Conservation (phyloP, 2,113 vertebrate genomes). For the Ceyx margarethae region DNA sequence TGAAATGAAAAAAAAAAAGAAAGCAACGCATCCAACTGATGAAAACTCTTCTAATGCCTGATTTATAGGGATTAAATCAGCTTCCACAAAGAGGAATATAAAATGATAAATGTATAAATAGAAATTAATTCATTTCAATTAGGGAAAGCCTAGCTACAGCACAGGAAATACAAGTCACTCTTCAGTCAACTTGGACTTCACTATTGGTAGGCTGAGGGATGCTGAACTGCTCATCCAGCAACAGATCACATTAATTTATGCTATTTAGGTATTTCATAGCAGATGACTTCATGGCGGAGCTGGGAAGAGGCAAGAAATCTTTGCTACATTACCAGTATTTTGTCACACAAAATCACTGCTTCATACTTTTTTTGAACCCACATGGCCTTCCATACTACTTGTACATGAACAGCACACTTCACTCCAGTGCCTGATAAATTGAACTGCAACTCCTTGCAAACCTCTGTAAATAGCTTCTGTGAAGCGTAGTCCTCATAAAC, state of each 20-base stretch:
- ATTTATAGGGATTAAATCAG: background rate
- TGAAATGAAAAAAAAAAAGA: background rate
- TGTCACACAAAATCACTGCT: background rate
- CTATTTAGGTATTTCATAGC: background rate
- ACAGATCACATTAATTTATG: accelerated
- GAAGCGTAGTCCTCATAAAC: background rate
- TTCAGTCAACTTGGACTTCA: background rate
- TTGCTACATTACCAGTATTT: background rate
- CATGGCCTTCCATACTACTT: background rate
- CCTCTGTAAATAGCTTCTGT: background rate
- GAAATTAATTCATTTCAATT: background rate
- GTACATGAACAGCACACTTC: background rate
- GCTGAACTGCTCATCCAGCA: background rate
- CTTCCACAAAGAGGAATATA: background rate
- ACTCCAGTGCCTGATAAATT: background rate
- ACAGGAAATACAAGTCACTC: background rate
- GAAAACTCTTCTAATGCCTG: background rate
- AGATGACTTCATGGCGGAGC: background rate
- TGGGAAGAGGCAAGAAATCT: background rate
- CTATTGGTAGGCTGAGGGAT: background rate
- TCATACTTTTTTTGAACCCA: background rate
- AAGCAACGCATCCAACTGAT: background rate
- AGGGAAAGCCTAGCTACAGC: background rate
- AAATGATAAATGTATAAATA: background rate
- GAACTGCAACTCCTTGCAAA: conserved; percentile 7